phyloP scores from a whole-genome alignment of 2,888 invertebrate genomes.

The Pteria penguin region DNA sequence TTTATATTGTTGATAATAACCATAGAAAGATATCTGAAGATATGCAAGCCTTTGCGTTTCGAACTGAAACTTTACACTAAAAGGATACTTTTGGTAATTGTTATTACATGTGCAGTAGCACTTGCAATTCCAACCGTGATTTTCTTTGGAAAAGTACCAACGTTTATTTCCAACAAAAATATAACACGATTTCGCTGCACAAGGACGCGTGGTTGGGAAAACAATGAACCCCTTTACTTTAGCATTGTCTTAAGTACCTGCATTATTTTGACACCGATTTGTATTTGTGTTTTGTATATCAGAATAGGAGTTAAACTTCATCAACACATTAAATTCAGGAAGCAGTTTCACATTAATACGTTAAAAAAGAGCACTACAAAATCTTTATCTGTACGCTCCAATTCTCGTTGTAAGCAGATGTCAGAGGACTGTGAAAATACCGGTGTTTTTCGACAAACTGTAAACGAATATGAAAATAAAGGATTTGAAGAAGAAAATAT shows the following conservation, averaged over 20 bases:
- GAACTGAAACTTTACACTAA: not conserved
- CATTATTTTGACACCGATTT: slow-evolving; percentile 3
- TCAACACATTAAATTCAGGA: slow-evolving; percentile 8
- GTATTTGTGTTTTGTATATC: not conserved
- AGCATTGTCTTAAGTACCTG: slow-evolving; percentile 2
- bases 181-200: slow-evolving; percentile 14
- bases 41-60: slow-evolving; percentile 1
- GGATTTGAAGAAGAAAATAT: too few relatives aligned
- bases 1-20: slow-evolving; percentile 10
- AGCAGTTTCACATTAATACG: slow-evolving; percentile 5
- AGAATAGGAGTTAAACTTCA: slow-evolving; percentile 19
- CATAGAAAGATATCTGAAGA: slow-evolving; percentile 9
- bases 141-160: slow-evolving; percentile 13
- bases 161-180: slow-evolving; percentile 5
- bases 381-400: too few relatives aligned
- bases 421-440: too few relatives aligned
- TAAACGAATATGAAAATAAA: too few relatives aligned
- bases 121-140: not conserved
- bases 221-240: slow-evolving; percentile 6
- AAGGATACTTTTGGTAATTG: not conserved
- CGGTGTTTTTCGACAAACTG: too few relatives aligned
- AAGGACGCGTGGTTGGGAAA: not conserved
- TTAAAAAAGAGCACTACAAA: too few relatives aligned
- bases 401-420: too few relatives aligned
- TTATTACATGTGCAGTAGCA: not conserved